Percentiles rank a stretch among this genome's conserved stretches.
Evolutionary conservation across 2,797 vertebrate genomes (phyloP).

Genomic region (Tauraco hartlaubi): DNA sequence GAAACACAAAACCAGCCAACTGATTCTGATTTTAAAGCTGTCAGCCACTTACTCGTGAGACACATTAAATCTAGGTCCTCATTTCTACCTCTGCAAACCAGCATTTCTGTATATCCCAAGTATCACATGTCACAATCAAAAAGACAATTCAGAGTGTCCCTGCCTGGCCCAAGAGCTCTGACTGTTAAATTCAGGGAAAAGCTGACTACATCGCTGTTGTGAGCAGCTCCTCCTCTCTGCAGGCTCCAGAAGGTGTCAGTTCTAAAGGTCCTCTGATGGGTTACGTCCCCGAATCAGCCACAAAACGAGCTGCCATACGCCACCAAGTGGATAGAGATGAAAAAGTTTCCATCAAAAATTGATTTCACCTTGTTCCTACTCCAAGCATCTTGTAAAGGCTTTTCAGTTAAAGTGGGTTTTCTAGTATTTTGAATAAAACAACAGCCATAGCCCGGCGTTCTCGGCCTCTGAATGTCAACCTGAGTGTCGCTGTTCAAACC

Average conservation of each 20-base stretch:
- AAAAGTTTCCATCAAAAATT: not conserved
- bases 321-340: conserved; percentile 64
- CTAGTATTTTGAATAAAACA: not conserved
- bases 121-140: not conserved
- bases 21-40: not conserved
- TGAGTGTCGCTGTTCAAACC: not conserved
- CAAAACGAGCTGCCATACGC: conserved; percentile 16
- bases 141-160: not conserved
- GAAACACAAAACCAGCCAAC: not conserved
- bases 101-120: not conserved
- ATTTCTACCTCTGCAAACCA: not conserved
- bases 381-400: not conserved
- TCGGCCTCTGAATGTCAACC: not conserved
- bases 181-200: not conserved
- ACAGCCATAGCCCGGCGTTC: not conserved
- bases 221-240: conserved; percentile 3
- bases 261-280: not conserved
- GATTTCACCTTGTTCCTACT: not conserved
- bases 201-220: not conserved
- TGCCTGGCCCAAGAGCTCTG: not conserved
- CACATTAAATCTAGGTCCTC: not conserved
- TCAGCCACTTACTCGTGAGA: not conserved
- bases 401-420: not conserved
- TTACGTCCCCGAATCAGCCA: not conserved
- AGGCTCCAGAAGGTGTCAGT: not conserved